Conservation (phyloP, 1,140 invertebrate species). For the Sarcophaga peregrina region DNA sequence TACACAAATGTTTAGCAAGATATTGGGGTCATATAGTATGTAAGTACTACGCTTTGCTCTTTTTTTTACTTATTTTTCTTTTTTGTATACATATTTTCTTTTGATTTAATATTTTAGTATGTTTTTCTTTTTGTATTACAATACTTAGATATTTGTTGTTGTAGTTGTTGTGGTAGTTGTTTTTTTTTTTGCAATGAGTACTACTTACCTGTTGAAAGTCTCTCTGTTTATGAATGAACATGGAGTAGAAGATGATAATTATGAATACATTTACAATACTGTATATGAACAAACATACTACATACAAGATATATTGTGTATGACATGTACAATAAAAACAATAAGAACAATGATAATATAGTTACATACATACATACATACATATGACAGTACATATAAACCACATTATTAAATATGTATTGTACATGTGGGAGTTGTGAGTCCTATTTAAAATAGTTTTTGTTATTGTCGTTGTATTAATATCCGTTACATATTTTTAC, state of each 20-base stretch:
- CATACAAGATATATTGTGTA: too few relatives aligned
- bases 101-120: too few relatives aligned
- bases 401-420: too few relatives aligned
- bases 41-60: neutral
- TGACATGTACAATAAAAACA: too few relatives aligned
- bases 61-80: neutral
- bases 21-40: conserved; percentile 36
- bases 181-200: neutral
- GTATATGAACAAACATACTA: too few relatives aligned
- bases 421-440: neutral
- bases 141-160: neutral
- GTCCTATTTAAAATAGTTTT: conserved; percentile 12
- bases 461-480: neutral
- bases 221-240: neutral
- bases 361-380: too few relatives aligned
- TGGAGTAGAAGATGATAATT: too few relatives aligned
- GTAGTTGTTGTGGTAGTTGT: neutral
- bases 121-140: too few relatives aligned
- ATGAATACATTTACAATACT: too few relatives aligned
- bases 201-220: conserved; percentile 35
- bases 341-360: too few relatives aligned
- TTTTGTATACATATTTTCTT: neutral
- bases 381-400: too few relatives aligned
- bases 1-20: neutral
- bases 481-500: conserved; percentile 21